Conservation (phyloP, 92 coral and sea anemone species). For the Blastomussa wellsi region DNA sequence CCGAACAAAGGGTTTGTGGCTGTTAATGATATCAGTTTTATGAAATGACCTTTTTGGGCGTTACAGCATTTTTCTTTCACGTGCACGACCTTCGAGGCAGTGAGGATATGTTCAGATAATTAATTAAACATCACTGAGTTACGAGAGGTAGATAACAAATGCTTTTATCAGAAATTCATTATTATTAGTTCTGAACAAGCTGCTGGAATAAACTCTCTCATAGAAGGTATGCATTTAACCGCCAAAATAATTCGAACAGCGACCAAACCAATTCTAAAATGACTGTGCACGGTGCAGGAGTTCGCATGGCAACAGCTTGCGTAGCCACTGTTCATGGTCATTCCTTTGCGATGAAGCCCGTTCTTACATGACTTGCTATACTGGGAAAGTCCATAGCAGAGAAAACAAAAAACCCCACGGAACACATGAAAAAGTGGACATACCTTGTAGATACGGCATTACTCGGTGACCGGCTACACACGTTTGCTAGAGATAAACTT, state of each 20-base stretch:
- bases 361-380: neutral
- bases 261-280: neutral
- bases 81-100: too few species aligned
- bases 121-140: neutral
- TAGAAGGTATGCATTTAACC: neutral
- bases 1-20: neutral
- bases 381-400: neutral
- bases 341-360: neutral
- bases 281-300: neutral
- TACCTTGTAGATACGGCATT: neutral
- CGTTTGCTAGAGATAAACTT: conserved; percentile 8
- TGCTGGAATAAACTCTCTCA: neutral
- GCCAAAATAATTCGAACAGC: neutral
- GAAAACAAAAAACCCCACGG: neutral
- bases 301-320: neutral
- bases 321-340: neutral
- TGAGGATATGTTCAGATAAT: neutral
- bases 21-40: neutral
- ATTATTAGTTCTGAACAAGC: neutral
- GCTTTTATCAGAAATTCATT: neutral
- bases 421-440: conserved; percentile 9
- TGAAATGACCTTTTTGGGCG: neutral
- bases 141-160: neutral
- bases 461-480: neutral
- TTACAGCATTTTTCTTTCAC: neutral